Percentiles rank a stretch among this genome's conserved stretches.
These are phyloP conservation scores for Upupa epops DNA, from an alignment of 2,113 vertebrate species.

Conservation along the genomic window DNA sequence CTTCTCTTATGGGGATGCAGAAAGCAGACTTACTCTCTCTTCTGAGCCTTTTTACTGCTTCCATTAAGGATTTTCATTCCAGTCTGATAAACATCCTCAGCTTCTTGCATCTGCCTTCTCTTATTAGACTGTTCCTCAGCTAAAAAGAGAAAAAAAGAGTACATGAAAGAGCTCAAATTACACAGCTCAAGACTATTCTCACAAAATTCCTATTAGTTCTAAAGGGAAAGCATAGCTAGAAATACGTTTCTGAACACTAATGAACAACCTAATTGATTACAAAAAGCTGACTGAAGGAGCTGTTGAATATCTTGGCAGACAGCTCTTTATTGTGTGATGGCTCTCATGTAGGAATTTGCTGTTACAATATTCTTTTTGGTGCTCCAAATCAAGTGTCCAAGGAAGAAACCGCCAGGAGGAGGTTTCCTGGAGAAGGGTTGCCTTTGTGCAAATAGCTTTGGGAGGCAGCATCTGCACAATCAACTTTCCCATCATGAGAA, in stretches of 20 bases:
- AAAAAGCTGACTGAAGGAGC: not conserved
- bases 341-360: not conserved
- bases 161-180: not conserved
- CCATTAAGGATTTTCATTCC: slow-evolving; percentile 88
- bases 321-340: not conserved
- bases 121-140: slow-evolving; percentile 90
- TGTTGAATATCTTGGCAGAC: not conserved
- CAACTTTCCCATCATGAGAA: not conserved
- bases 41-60: slow-evolving; percentile 89
- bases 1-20: not conserved
- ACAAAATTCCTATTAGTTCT: not conserved
- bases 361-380: not conserved
- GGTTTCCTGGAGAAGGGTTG: fast-evolving
- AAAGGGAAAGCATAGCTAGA: not conserved
- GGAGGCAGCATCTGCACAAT: not conserved
- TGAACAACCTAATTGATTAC: not conserved
- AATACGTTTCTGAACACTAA: not conserved
- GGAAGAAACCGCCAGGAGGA: not conserved
- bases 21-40: slow-evolving; percentile 85
- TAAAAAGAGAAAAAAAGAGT: slow-evolving; percentile 25
- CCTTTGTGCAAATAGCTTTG: not conserved
- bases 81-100: slow-evolving; percentile 88
- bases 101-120: slow-evolving; percentile 87
- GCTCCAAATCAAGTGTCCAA: not conserved
- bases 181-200: not conserved